Conservation (phyloP, 1,140 invertebrate species). For the Hyles euphorbiae region DNA sequence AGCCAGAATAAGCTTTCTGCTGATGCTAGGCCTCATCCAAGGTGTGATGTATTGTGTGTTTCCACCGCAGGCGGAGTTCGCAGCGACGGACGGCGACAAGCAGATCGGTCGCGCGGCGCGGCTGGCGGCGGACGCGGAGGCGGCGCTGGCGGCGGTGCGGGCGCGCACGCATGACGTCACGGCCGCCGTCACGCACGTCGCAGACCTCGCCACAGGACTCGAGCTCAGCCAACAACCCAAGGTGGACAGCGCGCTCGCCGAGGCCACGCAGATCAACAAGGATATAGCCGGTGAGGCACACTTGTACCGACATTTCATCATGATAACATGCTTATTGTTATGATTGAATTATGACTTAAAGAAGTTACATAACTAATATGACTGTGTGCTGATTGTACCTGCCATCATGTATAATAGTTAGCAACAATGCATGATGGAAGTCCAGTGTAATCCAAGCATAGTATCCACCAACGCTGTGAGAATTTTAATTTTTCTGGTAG, state of each 20-base stretch:
- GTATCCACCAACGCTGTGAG: no score
- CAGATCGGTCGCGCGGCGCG: conserved; percentile 75
- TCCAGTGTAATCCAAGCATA: no score
- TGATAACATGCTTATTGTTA: no score
- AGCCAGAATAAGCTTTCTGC: no score
- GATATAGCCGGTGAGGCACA: conserved; percentile 77
- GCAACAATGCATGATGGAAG: no score
- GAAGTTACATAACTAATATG: no score
- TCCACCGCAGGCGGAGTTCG: conserved; percentile 64
- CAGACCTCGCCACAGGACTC: conserved; percentile 79
- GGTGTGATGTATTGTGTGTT: not conserved
- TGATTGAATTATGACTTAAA: no score
- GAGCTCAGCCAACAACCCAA: conserved; percentile 82
- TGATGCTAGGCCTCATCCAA: no score
- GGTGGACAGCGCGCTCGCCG: conserved; percentile 84
- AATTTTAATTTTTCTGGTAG: no score
- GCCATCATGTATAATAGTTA: no score
- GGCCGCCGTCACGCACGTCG: conserved; percentile 80
- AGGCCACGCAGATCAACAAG: conserved; percentile 83
- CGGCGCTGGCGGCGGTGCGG: conserved; percentile 71
- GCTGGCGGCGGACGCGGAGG: conserved; percentile 76
- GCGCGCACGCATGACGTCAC: conserved; percentile 74
- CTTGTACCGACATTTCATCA: no score
- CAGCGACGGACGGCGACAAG: conserved; percentile 71
- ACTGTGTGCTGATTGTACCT: no score